These are phyloP conservation scores for Nibea coibor DNA, from an alignment of 2,113 vertebrate genomes.

Conservation along the genomic window DNA sequence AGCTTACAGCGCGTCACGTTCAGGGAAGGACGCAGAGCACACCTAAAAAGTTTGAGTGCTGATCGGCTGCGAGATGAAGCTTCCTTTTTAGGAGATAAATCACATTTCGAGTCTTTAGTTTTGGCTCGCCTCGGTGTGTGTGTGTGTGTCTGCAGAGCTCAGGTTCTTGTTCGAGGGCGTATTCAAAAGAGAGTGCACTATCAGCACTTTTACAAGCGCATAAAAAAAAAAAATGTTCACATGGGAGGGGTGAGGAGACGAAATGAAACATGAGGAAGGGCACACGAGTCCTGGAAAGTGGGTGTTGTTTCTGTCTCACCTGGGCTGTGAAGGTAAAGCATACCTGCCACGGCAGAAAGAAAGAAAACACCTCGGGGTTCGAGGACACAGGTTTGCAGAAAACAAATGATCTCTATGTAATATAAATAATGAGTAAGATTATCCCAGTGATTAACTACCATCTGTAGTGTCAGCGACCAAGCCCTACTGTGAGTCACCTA, in stretches of 20 bases:
- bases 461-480: neutral
- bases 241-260: neutral
- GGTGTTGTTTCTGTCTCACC: constrained; percentile 36
- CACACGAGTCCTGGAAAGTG: neutral
- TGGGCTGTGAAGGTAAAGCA: constrained; percentile 16
- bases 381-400: neutral
- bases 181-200: neutral
- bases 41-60: neutral
- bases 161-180: constrained; percentile 11
- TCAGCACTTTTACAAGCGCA: constrained; percentile 29
- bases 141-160: neutral
- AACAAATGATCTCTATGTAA: neutral
- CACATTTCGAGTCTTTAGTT: neutral
- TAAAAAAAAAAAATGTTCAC: neutral
- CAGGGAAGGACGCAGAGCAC: neutral
- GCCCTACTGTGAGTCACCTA: constrained; percentile 32
- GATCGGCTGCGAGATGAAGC: neutral
- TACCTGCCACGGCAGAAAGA: constrained; percentile 15
- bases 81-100: neutral
- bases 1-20: neutral
- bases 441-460: constrained; percentile 3
- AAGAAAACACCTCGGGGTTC: neutral
- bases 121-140: neutral
- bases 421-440: neutral
- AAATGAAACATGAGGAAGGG: neutral